Base-by-base conservation (phyloP, 2,888 invertebrate genomes). In the Drosophila peninsularis region DNA sequence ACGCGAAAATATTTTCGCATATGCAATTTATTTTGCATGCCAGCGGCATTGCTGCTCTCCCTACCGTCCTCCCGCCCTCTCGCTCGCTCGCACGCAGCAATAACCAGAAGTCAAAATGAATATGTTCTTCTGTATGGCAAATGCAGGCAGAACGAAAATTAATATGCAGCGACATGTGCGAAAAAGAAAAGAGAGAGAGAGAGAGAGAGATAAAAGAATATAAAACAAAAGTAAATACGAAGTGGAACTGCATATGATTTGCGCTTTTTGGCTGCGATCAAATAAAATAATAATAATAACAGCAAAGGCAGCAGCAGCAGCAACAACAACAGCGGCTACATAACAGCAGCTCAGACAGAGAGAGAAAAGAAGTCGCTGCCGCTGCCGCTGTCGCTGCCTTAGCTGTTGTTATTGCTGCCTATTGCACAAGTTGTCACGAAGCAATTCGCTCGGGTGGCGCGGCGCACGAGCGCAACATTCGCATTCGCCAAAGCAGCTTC, bases 401-500 rank as follows among this genome's bases (percentile, higher is more conserved):
- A 49, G 62, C 37, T 50, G 75, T 30, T 55, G 68, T 41, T 52
- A 53, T 49, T 54, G 73, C 60, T 68, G 82, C 67, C 82, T 85
- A 88, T 83, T 84, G 83, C 83, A 88, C 88, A 85, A 83, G 85
- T 82, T 82, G 77, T 65, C 73, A 78, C 84, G 72, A 73, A 72
- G 84, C 72, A 62, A 78, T 75, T 62, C 71, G 82, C 69, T 72
- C 85, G 75, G 78, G 55, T 52, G 44, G 27, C 52, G 44, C 62
- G 67, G 64, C 90, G 64, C 90, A 69, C 79, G 75, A 78, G 79
- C 77, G 72, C 65, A 78, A 76, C 78, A 69, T 71, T 71, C 67
- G 72, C 75, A 73, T 71, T 81, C 75, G 80, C 77, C 72, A 78
- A 80, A 84, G 85, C 82, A 83, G 85, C 92, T 91, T 92, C 92